Evolutionary conservation across 2,113 vertebrate genomes (phyloP), one percentile per base, ranked within the genome.

Genomic region (Leiothrix lutea): DNA sequence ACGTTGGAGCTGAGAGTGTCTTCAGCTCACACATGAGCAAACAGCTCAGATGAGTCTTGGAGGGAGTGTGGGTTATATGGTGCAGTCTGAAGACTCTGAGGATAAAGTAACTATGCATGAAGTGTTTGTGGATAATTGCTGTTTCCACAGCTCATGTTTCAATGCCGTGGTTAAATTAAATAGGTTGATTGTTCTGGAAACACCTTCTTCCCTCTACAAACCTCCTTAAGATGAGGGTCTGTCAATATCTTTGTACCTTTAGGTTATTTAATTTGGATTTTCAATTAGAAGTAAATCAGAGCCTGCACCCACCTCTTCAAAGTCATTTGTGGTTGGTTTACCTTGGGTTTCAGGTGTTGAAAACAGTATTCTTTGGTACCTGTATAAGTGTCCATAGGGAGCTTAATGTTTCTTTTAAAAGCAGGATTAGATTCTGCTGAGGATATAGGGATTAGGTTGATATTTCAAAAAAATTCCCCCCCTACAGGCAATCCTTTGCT

Each of bases 11-110:
- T 64, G 89, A 75, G 75, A 88, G 71, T 57, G 24, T 88, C 84
- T 93, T 95, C 91, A 83, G 24, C 58, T 95, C 56, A 73, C 67
- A 67, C 70, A 90, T 96, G 94, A 96, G 91, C 95, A 98, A 98
- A 97, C 92, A 97, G 66, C 96, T 77, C 18, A 95, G 93, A 97
- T 97, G 95, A 98, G 87, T 83, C 86, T 95, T 95, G 95, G 70
- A 94, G 74, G 42, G 91, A 60, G 44, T 78, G 29, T 80, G 60
- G 61, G 83, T 95, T 90, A 45, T 80, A 15, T 31, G 40, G 77
- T 54, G 61, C 81, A 82, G 21, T 95, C 83, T 84, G 97, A 96
- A 92, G 67, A 77, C 40, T 92, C 78, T 38, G 77, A 70, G 90
- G 94, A 95, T 54, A 90, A 53, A 87, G 75, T 65, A 64, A 91